Evolutionary conservation across 2,797 vertebrate species (phyloP), one percentile per base, ranked within the genome.

Genomic region (Coilia nasus): DNA sequence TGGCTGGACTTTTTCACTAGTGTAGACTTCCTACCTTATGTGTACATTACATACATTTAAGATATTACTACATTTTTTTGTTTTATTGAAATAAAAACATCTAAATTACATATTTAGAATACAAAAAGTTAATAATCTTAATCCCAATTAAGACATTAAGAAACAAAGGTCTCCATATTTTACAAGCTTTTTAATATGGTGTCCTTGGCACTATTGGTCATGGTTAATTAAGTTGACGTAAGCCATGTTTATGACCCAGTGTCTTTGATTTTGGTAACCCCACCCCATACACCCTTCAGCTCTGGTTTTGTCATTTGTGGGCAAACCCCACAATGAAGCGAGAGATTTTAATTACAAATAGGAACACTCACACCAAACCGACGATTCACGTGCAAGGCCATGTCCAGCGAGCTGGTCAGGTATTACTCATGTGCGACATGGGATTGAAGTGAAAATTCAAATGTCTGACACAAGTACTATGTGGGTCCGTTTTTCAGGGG

Each of bases 221-320:
- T 78, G 71, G 71, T 44, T 78, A 19, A 78, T 78, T 78, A 44
- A 44, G 71, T 17, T 78, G 71, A 78, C 71, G 71, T 78, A 78
- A 78, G 71, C 71, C 88, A 84, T 85, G 88, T 92, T 89, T 89
- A 89, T 88, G 85, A 85, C 64, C 84, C 84, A 85, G 89, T 83
- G 85, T 85, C 82, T 85, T 87, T 85, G 78, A 81, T 85, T 86
- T 86, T 85, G 82, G 82, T 46, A 81, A 54, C 86, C 25, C 87
- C 78, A 75, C 25, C 84, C 86, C 89, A 90, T 87, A 91, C 91
- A 90, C 86, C 89, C 89, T 86, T 92, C 81, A 88, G 46, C 87
- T 87, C 84, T 91, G 91, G 62, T 78, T 90, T 90, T 91, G 87
- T 85, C 86, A 88, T 91, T 90, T 85, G 80, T 67, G 87, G 82